phyloP scores from a whole-genome alignment of 1,140 invertebrate species.

The Pseudoatta argentina region DNA sequence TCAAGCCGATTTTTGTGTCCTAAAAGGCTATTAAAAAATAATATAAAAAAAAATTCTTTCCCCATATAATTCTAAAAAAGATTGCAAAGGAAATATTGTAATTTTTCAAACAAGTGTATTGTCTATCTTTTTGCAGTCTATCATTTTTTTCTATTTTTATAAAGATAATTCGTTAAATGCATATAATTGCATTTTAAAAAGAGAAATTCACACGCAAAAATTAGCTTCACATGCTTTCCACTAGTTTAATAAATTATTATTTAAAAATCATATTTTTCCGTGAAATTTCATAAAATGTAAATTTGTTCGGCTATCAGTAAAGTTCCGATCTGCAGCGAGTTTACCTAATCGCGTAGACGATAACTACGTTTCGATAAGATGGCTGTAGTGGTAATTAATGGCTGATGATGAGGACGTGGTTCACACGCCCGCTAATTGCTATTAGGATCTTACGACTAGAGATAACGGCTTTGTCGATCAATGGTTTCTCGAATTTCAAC shows the following conservation, averaged over 20 bases:
- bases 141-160: not conserved
- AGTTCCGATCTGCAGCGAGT: not conserved
- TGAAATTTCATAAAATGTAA: not conserved
- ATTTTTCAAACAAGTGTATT: not conserved
- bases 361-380: conserved; percentile 49
- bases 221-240: not conserved
- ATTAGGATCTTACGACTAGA: conserved; percentile 40
- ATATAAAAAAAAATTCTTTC: not conserved
- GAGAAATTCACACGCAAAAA: not conserved
- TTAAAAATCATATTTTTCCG: conserved; percentile 19
- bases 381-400: conserved; percentile 41
- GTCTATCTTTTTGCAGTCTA: not conserved
- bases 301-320: not conserved
- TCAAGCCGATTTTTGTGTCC: not conserved
- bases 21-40: not conserved
- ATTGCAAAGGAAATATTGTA: not conserved
- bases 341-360: not conserved
- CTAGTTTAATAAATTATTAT: not conserved
- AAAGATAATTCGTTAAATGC: not conserved
- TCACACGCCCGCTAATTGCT: conserved; percentile 39
- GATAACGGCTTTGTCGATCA: conserved; percentile 30
- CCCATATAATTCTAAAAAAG: not conserved
- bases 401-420: conserved; percentile 15
- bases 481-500: conserved; percentile 34
- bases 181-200: not conserved